These are phyloP conservation scores for Criorhina ranunculi DNA, from an alignment of 2,888 invertebrate species.

Conservation along the genomic window DNA sequence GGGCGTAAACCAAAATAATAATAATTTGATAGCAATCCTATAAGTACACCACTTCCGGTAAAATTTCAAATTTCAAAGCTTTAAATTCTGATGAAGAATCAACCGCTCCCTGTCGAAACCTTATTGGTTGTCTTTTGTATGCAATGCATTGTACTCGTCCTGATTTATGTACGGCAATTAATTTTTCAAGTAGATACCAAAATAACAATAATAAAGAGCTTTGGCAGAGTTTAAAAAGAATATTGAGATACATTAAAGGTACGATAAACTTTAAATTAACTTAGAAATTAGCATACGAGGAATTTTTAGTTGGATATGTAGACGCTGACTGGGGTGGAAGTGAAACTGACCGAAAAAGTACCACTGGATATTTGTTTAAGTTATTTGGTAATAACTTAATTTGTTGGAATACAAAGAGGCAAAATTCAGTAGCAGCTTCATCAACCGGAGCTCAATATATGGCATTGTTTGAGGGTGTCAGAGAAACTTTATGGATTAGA, in stretches of 20 bases:
- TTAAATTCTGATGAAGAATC: no score
- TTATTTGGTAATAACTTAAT: conserved; percentile 42
- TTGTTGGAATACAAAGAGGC: conserved; percentile 61
- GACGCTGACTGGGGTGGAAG: conserved; percentile 42
- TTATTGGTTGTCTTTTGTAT: conserved; percentile 65
- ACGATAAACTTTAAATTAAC: conserved; percentile 35
- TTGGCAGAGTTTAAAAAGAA: conserved; percentile 41
- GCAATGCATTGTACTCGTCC: conserved; percentile 66
- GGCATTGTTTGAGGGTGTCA: conserved; percentile 49
- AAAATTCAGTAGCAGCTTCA: conserved; percentile 58
- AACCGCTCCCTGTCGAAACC: no score
- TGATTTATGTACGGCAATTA: conserved; percentile 55
- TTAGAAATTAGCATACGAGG: conserved; percentile 10
- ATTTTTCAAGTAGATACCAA: conserved; percentile 48
- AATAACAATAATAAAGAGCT: conserved; percentile 30
- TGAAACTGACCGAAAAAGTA: conserved; percentile 56
- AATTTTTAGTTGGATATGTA: conserved; percentile 26
- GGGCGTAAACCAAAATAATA: background rate
- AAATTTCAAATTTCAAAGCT: no score
- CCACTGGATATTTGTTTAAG: conserved; percentile 62
- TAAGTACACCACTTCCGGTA: no score
- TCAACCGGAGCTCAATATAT: conserved; percentile 55
- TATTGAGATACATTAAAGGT: conserved; percentile 26
- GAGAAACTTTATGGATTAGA: conserved; percentile 46
- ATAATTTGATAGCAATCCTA: conserved; percentile 19